Conservation (phyloP, 2,888 invertebrate species). For the Eucriotettix oculatus region DNA sequence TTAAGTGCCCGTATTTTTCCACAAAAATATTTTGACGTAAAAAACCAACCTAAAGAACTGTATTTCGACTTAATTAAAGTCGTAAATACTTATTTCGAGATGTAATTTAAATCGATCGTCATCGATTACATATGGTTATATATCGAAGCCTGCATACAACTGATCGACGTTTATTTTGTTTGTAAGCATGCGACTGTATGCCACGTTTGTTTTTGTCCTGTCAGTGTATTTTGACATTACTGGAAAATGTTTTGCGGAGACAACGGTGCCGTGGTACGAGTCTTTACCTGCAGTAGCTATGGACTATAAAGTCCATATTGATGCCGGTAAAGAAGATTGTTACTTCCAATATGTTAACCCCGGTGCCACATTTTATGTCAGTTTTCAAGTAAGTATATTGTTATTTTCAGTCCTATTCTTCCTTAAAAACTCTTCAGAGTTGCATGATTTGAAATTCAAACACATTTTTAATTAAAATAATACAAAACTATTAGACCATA, state of each 20-base stretch:
- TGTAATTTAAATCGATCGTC: no score
- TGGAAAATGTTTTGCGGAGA: neutral
- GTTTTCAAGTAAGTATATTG: constrained; percentile 58
- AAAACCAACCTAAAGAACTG: no score
- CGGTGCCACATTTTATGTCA: constrained; percentile 83
- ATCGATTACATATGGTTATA: no score
- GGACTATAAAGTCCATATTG: constrained; percentile 91
- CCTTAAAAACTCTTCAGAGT: no score
- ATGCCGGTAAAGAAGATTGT: constrained; percentile 89
- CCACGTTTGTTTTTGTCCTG: neutral
- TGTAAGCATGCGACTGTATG: neutral
- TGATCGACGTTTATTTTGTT: no score
- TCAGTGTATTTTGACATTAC: neutral
- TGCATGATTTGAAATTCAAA: no score
- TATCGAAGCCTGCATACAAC: no score
- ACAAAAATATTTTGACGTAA: no score
- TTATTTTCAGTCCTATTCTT: no score
- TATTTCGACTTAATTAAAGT: no score
- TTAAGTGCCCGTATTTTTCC: no score
- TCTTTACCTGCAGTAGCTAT: constrained; percentile 80
- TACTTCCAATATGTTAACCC: constrained; percentile 87
- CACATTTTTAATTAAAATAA: neutral
- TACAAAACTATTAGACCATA: neutral
- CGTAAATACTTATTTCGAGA: no score
- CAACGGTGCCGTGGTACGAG: constrained; percentile 56